A percentile compares a stretch with the other conserved stretches of the same genome.
Conservation (phyloP, 1,140 invertebrate species). For the Bombus impatiens region DNA sequence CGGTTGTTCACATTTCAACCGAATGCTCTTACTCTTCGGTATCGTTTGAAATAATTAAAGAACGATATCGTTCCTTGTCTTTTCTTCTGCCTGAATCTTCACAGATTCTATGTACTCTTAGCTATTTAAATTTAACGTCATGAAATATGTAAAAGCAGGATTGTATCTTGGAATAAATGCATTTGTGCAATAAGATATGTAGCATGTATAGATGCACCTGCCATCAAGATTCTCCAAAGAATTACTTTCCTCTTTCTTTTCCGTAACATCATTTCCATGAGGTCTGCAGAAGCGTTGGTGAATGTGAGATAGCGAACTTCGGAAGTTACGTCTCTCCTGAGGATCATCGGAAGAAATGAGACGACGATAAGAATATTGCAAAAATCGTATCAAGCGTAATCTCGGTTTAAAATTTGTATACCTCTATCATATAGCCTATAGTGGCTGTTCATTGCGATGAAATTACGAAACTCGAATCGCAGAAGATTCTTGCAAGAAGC, state of each 20-base stretch:
- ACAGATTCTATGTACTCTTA: too few species aligned
- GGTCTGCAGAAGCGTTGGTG: too few species aligned
- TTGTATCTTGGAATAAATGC: neutral
- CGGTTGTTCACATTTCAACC: constrained; percentile 42
- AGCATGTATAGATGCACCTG: neutral
- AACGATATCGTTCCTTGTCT: neutral
- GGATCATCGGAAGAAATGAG: neutral
- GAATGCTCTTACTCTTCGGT: neutral
- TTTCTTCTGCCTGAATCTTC: neutral
- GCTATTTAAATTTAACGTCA: neutral
- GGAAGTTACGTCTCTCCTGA: neutral
- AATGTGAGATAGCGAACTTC: neutral
- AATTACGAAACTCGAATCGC: neutral
- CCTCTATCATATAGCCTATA: too few species aligned
- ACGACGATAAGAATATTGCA: neutral
- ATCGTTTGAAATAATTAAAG: constrained; percentile 27
- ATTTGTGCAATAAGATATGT: neutral
- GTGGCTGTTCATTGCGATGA: neutral
- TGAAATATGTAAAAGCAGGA: too few species aligned
- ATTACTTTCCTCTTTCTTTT: neutral
- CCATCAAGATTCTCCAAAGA: neutral
- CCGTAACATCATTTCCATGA: neutral
- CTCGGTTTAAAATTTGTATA: neutral
- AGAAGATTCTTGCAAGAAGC: neutral
- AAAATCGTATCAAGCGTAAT: neutral